Percentiles rank a stretch among this genome's conserved stretches.
phyloP scores from a whole-genome alignment of 2,888 invertebrate genomes.

The Spisula solida region DNA sequence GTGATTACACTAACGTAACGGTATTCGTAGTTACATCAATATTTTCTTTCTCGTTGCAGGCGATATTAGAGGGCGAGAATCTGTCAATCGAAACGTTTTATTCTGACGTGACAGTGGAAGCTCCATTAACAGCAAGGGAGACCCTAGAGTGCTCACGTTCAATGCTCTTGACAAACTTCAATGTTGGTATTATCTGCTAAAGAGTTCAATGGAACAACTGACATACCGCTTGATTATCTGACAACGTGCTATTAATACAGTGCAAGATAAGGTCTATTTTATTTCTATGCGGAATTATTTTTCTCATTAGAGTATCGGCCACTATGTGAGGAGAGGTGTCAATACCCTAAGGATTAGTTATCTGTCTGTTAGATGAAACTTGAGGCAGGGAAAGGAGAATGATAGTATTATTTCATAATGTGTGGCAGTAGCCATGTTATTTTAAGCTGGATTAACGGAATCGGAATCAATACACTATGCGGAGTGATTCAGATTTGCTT shows the following conservation, averaged over 20 bases:
- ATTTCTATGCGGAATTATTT: not conserved
- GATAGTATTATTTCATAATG: slow-evolving; percentile 17
- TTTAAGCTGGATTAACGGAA: slow-evolving; percentile 6
- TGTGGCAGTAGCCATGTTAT: not conserved
- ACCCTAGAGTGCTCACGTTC: not conserved
- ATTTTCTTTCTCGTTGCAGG: slow-evolving; percentile 21
- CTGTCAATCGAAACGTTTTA: not conserved
- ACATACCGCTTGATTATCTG: not conserved
- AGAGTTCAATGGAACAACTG: not conserved
- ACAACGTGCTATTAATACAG: not conserved
- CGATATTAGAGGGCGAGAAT: slow-evolving; percentile 2
- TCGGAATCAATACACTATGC: not conserved
- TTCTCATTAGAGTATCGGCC: slow-evolving; percentile 19
- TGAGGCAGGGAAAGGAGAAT: not conserved
- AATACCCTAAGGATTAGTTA: not conserved
- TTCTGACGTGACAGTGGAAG: not conserved
- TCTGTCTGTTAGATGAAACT: slow-evolving; percentile 18
- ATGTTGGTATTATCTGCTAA: not conserved
- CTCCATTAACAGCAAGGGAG: not conserved
- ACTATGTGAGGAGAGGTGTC: slow-evolving; percentile 11
- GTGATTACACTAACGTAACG: slow-evolving; percentile 3
- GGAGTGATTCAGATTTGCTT: not conserved
- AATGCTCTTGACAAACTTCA: not conserved
- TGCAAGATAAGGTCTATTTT: not conserved
- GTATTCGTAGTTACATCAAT: slow-evolving; percentile 10